Evolutionary conservation across 53 echinoderm and acorn worm genomes (phyloP), one percentile per base, ranked within the genome.

Genomic region (Patiria pectinifera): DNA sequence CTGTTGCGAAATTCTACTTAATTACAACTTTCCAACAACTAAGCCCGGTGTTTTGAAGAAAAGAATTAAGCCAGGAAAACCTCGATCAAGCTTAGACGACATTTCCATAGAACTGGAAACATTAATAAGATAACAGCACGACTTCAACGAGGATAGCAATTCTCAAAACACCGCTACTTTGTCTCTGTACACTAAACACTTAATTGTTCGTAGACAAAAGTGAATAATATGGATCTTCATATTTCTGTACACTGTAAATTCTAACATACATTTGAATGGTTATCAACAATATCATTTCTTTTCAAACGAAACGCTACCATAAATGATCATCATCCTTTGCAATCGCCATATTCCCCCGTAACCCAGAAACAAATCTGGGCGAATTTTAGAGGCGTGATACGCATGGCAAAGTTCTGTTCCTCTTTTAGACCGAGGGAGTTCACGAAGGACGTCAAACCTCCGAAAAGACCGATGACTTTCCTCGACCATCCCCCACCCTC

Each of bases 351-450:
- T 45, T 95, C 94, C 19, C 98, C 98, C 3, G 96, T 96, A 74
- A 96, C 75, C 98, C 98, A 97, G 82, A 92, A 97, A 80, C 98
- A 97, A 74, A 97, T 96, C 78, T 97, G 98, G 59, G 98, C 98
- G 81, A 95, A 97, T 86, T 97, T 97, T 26, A 97, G 88, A 2
- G 98, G 98, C 4, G 98, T 97, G 25, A 97, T 94, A 14, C 95
- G 93, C 43, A 96, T 89, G 5, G 98, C 98, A 46, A 95, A 86
- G 79, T 97, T 97, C 83, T 91, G 71, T 24, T 95, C 94, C 18
- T 76, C 87, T 23, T 47, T 69, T 12, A 76, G 4, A 44, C 91
- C 93, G 24, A 82, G 87, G 25, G 94, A 82, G 24, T 94, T 86
- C 47, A 83, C 78, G 69, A 93, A 94, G 1, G 77, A 66, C 19